Evolutionary conservation across 2,888 invertebrate genomes (phyloP), one percentile per base, ranked within the genome.

Genomic region (Deladenus siricidicola): DNA sequence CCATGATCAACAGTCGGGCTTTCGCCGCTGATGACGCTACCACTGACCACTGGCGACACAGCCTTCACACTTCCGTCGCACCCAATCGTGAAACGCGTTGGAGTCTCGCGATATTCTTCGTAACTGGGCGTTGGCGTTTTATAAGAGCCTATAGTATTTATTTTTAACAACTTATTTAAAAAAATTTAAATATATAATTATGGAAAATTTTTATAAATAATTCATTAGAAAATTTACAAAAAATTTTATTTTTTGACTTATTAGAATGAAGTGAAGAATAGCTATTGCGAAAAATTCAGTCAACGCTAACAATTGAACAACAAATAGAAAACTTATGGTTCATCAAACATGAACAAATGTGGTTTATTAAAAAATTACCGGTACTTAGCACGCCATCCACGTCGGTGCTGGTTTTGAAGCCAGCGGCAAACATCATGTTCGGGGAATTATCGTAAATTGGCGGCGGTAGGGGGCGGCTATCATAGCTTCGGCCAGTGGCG

Each of bases 401-500:
- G n/a, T n/a, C n/a, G n/a, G n/a, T n/a, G n/a, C n/a, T n/a, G 3
- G 10, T 45, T 23, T 45, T 3, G 45, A 23, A 4, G 45, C 21
- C 4, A 21, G 10, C 23, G 45, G 21, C 19, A 45, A 45, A 45
- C 21, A 21, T 8, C 45, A 21, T 3, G 45, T 21, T 45, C 45
- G 23, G 21, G 3, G 10, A 3, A 21, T 21, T 4, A 45, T 24
- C 47, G 24, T 24, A 45, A 45, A 45, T 45, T 45, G 47, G 47
- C 24, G 24, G 6, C 47, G 47, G 50, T 26, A 50, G 19, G n/a
- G 10, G 54, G 24, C 52, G n/a, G 34, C 64, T 64, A 26, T 66
- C 65, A 47, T 64, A 64, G n/a, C 60, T 44, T 19, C 65, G 49
- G 1, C 65, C 65, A 28, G 65, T 29, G 21, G 65, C 65, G 23